phyloP scores from a whole-genome alignment of 2,888 invertebrate species.

The Lepidocyrtinus sp. region DNA sequence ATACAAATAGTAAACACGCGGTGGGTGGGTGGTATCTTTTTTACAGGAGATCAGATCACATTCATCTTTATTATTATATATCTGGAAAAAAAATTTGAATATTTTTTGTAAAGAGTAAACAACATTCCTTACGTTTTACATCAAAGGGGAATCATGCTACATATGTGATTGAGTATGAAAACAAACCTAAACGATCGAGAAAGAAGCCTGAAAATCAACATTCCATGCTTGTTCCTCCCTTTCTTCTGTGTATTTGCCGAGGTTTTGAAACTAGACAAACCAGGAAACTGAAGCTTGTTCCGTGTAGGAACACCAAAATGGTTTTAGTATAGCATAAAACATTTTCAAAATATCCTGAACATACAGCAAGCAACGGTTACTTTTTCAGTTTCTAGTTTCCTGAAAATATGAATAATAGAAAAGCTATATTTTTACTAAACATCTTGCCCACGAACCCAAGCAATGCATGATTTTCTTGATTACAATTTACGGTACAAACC shows the following conservation, averaged over 20 bases:
- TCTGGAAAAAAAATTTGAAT: not conserved
- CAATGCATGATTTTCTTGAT: not conserved
- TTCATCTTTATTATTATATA: slow-evolving; percentile 1
- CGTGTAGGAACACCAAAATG: too few relatives aligned
- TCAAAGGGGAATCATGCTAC: not conserved
- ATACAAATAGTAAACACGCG: too few relatives aligned
- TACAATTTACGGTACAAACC: not conserved
- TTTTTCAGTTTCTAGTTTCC: not conserved
- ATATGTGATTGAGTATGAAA: not conserved
- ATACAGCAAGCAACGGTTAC: not conserved
- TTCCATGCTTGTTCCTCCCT: not conserved
- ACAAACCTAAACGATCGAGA: not conserved
- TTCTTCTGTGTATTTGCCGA: not conserved
- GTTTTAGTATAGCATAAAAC: not conserved
- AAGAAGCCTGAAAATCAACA: slow-evolving; percentile 1
- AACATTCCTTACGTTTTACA: slow-evolving; percentile 19
- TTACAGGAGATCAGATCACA: not conserved
- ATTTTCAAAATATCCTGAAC: not conserved
- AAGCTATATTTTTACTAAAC: not conserved
- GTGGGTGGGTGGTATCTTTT: too few relatives aligned
- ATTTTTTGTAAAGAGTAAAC: not conserved
- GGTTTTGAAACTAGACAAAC: slow-evolving; percentile 11
- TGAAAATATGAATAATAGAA: slow-evolving; percentile 15
- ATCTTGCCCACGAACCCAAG: not conserved
- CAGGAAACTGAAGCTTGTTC: not conserved